Percentiles rank a stretch among this genome's conserved stretches.
Evolutionary conservation across 2,888 invertebrate species (phyloP).

Genomic region (Leptura quadrifasciata): DNA sequence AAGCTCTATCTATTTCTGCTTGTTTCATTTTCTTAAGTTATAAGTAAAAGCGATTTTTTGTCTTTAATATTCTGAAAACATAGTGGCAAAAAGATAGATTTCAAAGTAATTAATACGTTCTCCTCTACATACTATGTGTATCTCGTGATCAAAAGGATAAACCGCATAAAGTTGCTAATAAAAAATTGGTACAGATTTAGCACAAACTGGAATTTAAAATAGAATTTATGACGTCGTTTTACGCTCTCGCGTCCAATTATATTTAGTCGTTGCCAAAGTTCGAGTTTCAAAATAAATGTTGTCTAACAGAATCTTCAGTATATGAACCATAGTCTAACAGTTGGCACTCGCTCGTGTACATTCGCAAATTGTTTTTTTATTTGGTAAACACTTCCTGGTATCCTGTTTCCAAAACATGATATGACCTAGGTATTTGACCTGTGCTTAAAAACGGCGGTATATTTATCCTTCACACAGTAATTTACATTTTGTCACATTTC

Average conservation of each 20-base stretch:
- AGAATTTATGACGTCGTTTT: slow-evolving; percentile 57
- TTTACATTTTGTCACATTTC: background rate
- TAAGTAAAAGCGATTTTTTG: too few species aligned
- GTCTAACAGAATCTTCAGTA: slow-evolving; percentile 53
- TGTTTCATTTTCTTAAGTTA: too few species aligned
- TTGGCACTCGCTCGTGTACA: slow-evolving; percentile 40
- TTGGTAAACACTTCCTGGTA: slow-evolving; percentile 43
- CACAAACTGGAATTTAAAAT: slow-evolving; percentile 58
- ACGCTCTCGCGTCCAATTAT: slow-evolving; percentile 41
- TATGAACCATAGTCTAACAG: slow-evolving; percentile 42
- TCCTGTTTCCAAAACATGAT: slow-evolving; percentile 26
- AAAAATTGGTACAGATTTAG: slow-evolving; percentile 47
- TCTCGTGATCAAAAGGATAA: background rate
- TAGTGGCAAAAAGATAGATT: background rate
- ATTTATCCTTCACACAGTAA: background rate
- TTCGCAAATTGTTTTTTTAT: slow-evolving; percentile 15
- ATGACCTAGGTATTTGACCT: slow-evolving; percentile 31
- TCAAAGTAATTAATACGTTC: background rate
- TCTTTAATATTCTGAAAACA: too few species aligned
- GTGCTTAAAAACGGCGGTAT: slow-evolving; percentile 2
- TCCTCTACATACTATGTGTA: background rate
- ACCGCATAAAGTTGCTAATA: background rate
- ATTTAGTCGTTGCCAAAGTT: slow-evolving; percentile 56
- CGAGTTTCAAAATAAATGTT: slow-evolving; percentile 56
- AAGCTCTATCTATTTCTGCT: too few species aligned